Percentiles rank a stretch among this genome's conserved stretches.
Evolutionary conservation across 2,797 vertebrate genomes (phyloP).

Genomic region (Picus viridis): DNA sequence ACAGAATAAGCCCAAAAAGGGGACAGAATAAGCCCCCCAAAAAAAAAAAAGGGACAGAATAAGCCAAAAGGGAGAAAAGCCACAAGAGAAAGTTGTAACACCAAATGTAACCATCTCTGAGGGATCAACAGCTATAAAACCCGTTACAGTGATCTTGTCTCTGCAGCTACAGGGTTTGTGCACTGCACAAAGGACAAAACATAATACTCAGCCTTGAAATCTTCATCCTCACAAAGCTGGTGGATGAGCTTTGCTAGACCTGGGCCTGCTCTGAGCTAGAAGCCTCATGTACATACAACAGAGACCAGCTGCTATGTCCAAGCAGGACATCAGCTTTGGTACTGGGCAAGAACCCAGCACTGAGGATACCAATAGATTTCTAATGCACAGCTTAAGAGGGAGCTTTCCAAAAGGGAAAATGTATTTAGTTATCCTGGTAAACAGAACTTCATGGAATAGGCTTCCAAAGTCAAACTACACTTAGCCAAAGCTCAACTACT

Average conservation of each 20-base stretch:
- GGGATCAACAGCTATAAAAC: neutral
- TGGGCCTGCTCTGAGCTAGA: neutral
- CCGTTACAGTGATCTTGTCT: neutral
- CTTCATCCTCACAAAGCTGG: neutral
- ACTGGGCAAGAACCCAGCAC: neutral
- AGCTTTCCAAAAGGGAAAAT: neutral
- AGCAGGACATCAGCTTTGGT: neutral
- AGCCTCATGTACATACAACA: rapidly evolving
- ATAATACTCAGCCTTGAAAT: neutral
- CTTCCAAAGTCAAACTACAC: neutral
- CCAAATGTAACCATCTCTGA: neutral
- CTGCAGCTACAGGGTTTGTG: neutral
- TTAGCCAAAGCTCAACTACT: neutral
- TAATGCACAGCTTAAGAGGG: neutral
- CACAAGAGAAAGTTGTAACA: neutral
- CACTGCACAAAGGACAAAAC: neutral
- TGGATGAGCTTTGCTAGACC: neutral
- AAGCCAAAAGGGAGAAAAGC: too few relatives aligned
- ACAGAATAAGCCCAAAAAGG: neutral
- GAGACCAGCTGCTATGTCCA: neutral
- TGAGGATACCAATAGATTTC: neutral
- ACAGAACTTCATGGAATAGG: neutral
- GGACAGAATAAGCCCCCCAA: too few relatives aligned
- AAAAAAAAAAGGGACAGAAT: too few relatives aligned
- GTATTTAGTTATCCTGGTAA: neutral